Evolutionary conservation across 2,113 vertebrate genomes (phyloP).

Genomic region (Pao palembangensis): DNA sequence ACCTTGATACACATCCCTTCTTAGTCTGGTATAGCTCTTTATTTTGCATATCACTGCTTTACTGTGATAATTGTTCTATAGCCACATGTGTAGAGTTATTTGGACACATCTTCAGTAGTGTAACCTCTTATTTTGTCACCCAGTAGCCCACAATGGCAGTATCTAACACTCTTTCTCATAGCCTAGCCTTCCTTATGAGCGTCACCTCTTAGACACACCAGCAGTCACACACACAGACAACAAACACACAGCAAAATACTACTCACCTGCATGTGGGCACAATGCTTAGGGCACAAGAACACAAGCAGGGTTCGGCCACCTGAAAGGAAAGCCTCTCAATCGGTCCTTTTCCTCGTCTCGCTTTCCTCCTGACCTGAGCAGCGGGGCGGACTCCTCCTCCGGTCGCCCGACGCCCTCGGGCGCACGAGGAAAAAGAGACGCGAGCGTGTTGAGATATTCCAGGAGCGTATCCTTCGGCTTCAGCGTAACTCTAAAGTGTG

Average conservation of each 20-base stretch:
- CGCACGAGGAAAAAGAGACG: slow-evolving; percentile 44
- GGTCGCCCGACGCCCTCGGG: slow-evolving; percentile 3
- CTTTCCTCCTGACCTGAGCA: slow-evolving; percentile 38
- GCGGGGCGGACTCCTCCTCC: slow-evolving; percentile 5
- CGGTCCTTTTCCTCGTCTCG: slow-evolving; percentile 55
- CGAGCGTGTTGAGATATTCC: slow-evolving; percentile 39
- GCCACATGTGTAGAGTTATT: slow-evolving; percentile 68
- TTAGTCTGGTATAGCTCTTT: slow-evolving; percentile 65
- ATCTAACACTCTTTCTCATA: slow-evolving; percentile 71
- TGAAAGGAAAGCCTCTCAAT: slow-evolving; percentile 39
- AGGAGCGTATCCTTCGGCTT: slow-evolving; percentile 41
- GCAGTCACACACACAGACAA: slow-evolving; percentile 61
- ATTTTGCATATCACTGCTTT: slow-evolving; percentile 73
- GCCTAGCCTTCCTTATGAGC: slow-evolving; percentile 62
- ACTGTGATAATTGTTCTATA: slow-evolving; percentile 57
- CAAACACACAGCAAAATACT: slow-evolving; percentile 61
- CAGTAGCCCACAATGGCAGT: slow-evolving; percentile 69
- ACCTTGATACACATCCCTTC: slow-evolving; percentile 70
- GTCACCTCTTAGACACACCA: slow-evolving; percentile 68
- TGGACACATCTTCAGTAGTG: slow-evolving; percentile 64
- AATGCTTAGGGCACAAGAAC: slow-evolving; percentile 73
- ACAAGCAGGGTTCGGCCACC: slow-evolving; percentile 66
- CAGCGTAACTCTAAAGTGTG: background rate
- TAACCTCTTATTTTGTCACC: slow-evolving; percentile 68
- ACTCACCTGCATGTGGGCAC: slow-evolving; percentile 81